phyloP scores from a whole-genome alignment of 2,797 vertebrate species.

The Zenarchopterus dispar region DNA sequence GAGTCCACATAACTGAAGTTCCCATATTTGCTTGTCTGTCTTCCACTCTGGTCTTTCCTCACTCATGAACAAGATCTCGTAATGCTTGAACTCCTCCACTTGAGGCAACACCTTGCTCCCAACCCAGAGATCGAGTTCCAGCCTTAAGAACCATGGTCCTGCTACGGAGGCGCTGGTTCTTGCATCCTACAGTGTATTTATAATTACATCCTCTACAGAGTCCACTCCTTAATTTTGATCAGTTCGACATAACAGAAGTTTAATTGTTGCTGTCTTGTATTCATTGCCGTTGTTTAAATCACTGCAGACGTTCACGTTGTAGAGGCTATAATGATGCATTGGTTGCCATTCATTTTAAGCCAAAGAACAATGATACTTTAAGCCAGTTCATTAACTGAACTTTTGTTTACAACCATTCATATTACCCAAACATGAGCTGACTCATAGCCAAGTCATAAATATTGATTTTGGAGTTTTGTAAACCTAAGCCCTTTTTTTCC shows the following conservation, averaged over 20 bases:
- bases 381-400: slow-evolving; percentile 56
- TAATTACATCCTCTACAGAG: slow-evolving; percentile 21
- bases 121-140: too few species aligned
- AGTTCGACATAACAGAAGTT: too few species aligned
- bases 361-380: slow-evolving; percentile 44
- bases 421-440: slow-evolving; percentile 43
- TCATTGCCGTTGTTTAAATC: slow-evolving; percentile 33
- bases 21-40: too few species aligned
- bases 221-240: slow-evolving; percentile 31
- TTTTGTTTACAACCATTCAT: slow-evolving; percentile 54
- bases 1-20: too few species aligned
- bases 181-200: background rate
- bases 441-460: slow-evolving; percentile 50
- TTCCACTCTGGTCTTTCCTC: too few species aligned
- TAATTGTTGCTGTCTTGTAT: slow-evolving; percentile 26
- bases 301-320: slow-evolving; percentile 53
- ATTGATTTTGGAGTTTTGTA: slow-evolving; percentile 62
- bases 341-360: slow-evolving; percentile 53
- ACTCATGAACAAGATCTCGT: too few species aligned
- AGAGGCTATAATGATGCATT: slow-evolving; percentile 34
- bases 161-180: slow-evolving; percentile 12
- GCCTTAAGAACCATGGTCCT: background rate
- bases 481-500: slow-evolving; percentile 36
- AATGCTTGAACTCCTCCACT: too few species aligned
- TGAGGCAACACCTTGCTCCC: too few species aligned